These are phyloP conservation scores for Harpalus rufipes DNA, from an alignment of 2,888 invertebrate species.

Conservation along the genomic window DNA sequence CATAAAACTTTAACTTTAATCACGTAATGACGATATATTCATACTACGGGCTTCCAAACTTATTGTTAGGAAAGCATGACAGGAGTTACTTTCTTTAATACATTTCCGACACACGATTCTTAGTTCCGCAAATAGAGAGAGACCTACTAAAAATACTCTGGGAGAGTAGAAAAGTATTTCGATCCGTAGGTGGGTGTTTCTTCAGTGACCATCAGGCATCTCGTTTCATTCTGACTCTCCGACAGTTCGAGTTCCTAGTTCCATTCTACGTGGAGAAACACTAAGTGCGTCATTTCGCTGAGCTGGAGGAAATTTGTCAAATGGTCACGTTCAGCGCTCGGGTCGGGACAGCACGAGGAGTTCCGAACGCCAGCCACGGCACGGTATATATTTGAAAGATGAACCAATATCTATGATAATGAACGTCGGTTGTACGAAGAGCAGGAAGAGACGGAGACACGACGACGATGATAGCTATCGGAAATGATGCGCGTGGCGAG, in stretches of 20 bases:
- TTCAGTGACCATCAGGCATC: conserved; percentile 16
- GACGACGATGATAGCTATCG: conserved; percentile 50
- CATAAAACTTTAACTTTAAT: no score
- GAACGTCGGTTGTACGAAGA: conserved; percentile 67
- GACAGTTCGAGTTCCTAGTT: neutral
- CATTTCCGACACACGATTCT: neutral
- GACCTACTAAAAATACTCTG: neutral
- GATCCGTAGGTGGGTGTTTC: neutral
- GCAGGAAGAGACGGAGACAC: conserved; percentile 10
- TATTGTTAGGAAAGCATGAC: no score
- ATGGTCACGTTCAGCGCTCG: conserved; percentile 43
- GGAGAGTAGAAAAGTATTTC: neutral
- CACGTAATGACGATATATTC: no score
- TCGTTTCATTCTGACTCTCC: neutral
- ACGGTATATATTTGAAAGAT: conserved; percentile 69
- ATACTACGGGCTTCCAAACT: no score
- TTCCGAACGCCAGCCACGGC: conserved; percentile 16
- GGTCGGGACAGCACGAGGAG: conserved; percentile 25
- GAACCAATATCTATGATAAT: conserved; percentile 73
- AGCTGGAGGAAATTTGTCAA: conserved; percentile 41
- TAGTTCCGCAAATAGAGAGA: neutral
- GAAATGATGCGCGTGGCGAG: conserved; percentile 52
- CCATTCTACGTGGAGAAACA: conserved; percentile 2
- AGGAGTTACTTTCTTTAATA: neutral
- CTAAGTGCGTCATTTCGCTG: conserved; percentile 53